Evolutionary conservation across 1,140 invertebrate genomes (phyloP), one percentile per base, ranked within the genome.

Genomic region (Heliconius himera): DNA sequence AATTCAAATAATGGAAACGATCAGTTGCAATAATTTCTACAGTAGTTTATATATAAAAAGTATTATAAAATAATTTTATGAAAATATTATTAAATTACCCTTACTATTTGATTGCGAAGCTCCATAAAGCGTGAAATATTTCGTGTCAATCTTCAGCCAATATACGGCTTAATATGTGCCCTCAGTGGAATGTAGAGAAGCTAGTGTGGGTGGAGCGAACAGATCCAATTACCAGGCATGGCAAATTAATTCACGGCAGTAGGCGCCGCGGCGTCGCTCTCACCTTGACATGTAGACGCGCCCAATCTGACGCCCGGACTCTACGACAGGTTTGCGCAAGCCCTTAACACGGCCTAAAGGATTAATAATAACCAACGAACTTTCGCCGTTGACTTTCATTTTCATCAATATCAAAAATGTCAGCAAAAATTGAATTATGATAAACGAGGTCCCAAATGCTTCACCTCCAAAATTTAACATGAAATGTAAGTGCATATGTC

Each of bases 211-310:
- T 84, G 89, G 82, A 83, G 77, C n/a, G 77, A 66, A 85, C 83
- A 85, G 84, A 88, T 93, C 87, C 87, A 90, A 92, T 92, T 91
- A 92, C 86, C 86, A 88, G 85, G 83, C 79, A 87, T 83, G 83
- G 85, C 83, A 85, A 88, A 92, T 87, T 85, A 93, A 93, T 92
- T 93, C 90, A 91, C 89, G 81, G 84, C 85, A 81, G 81, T 82
- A 82, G 87, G 87, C 86, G 87, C 87, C 87, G 83, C 79, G 73
- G 81, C 83, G 83, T 84, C 88, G 88, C 88, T 90, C 90, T 91
- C 86, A 90, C 90, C 87, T 90, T 91, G 91, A 90, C 87, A 91
- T 81, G 84, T 75, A 70, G 84, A 88, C 84, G 79, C 78, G 83
- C 82, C 84, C 79, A 83, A 85, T 88, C 85, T 83, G 81, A 87